phyloP scores from a whole-genome alignment of 2,113 vertebrate genomes.

The Eurystomus gularis region DNA sequence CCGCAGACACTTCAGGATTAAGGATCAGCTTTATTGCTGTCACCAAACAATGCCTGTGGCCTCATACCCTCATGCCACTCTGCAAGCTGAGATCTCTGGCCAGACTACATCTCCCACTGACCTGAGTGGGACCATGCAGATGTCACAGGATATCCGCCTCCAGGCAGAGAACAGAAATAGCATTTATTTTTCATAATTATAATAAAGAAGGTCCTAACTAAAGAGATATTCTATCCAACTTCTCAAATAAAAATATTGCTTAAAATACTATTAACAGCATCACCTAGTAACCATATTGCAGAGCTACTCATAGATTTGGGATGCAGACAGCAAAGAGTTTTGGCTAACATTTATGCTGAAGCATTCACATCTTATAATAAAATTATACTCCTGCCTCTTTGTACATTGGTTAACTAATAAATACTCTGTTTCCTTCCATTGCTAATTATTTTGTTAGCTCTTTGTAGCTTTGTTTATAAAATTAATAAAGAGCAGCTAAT shows the following conservation, averaged over 20 bases:
- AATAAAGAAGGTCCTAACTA: no score
- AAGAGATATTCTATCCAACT: no score
- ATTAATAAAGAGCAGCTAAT: not conserved
- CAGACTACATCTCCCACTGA: no score
- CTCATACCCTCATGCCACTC: accelerated
- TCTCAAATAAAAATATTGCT: no score
- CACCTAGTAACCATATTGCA: not conserved
- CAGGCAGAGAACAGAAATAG: no score
- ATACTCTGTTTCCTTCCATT: not conserved
- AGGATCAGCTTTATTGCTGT: not conserved
- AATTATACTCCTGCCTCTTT: not conserved
- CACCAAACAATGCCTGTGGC: not conserved
- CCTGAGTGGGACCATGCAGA: no score
- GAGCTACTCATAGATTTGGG: not conserved
- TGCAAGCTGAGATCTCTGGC: not conserved
- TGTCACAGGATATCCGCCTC: no score
- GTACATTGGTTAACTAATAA: not conserved
- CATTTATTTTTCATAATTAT: no score
- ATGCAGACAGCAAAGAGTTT: not conserved
- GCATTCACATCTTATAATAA: not conserved
- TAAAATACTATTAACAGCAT: not conserved
- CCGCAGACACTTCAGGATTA: not conserved
- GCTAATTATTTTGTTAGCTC: not conserved
- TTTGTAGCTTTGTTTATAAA: not conserved
- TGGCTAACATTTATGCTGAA: not conserved